Conservation (phyloP, 2,113 vertebrate genomes). For the Apeltes quadracus region DNA sequence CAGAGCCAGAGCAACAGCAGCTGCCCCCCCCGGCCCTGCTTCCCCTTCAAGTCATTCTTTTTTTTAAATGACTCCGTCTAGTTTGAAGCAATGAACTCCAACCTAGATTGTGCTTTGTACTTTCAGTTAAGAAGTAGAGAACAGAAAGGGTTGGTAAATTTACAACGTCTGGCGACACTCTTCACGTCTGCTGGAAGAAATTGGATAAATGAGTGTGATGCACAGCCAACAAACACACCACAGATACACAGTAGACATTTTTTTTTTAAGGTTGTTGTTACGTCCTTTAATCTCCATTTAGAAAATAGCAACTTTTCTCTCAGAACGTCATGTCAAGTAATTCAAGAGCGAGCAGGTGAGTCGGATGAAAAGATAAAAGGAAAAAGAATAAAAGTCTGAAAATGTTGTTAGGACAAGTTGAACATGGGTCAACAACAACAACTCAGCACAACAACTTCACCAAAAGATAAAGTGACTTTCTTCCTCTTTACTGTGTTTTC, state of each 20-base stretch:
- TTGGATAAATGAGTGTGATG: background rate
- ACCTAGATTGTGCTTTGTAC: constrained; percentile 3
- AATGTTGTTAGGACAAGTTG: constrained; percentile 18
- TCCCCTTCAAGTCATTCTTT: constrained; percentile 58
- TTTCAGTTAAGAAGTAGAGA: background rate
- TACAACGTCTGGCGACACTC: background rate
- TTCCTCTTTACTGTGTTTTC: background rate
- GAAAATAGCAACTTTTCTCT: background rate
- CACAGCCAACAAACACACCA: constrained; percentile 15
- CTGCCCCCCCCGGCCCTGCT: constrained; percentile 16
- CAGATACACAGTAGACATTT: constrained; percentile 2
- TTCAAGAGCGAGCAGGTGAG: background rate
- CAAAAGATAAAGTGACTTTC: constrained; percentile 18
- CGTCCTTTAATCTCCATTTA: background rate
- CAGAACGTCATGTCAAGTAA: background rate
- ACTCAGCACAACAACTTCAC: background rate
- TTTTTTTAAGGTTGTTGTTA: background rate
- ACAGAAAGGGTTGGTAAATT: constrained; percentile 2
- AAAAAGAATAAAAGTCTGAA: constrained; percentile 17
- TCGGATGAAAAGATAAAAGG: background rate
- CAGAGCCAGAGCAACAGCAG: constrained; percentile 36
- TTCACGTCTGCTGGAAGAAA: constrained; percentile 24
- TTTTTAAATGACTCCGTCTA: constrained; percentile 31
- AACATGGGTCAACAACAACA: background rate
- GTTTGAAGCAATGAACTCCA: background rate